A percentile compares a stretch with the other conserved stretches of the same genome.
phyloP scores from a whole-genome alignment of 2,888 invertebrate species.

The Parnassius smintheus region DNA sequence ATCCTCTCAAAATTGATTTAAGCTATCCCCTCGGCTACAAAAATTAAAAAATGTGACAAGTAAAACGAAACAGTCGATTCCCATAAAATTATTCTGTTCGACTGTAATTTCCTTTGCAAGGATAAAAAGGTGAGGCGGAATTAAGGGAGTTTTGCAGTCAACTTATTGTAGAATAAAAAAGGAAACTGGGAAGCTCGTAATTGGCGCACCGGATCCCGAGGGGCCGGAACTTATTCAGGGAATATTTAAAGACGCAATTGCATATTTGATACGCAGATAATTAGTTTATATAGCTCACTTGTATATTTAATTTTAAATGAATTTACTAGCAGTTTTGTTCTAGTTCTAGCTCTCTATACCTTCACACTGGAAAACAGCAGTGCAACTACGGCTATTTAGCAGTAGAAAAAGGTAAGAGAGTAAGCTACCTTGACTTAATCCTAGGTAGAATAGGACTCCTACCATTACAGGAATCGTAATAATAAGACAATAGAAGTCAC shows the following conservation, averaged over 20 bases:
- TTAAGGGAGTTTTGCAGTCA: slow-evolving; percentile 46
- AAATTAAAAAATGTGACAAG: slow-evolving; percentile 25
- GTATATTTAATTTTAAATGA: not conserved
- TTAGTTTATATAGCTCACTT: slow-evolving; percentile 12
- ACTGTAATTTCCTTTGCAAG: slow-evolving; percentile 46
- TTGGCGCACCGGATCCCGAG: slow-evolving; percentile 45
- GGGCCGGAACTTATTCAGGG: slow-evolving; percentile 31
- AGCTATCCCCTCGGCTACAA: not conserved
- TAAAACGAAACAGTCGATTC: slow-evolving; percentile 31
- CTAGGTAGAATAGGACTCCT: too few relatives aligned
- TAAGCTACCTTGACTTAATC: too few relatives aligned
- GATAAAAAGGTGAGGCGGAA: slow-evolving; percentile 45
- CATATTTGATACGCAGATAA: slow-evolving; percentile 36
- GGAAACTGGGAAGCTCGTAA: slow-evolving; percentile 42
- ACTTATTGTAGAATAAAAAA: slow-evolving; percentile 45
- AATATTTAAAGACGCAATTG: slow-evolving; percentile 43
- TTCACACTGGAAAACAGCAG: too few relatives aligned
- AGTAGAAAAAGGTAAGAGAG: too few relatives aligned
- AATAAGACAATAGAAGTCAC: too few relatives aligned
- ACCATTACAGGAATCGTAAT: too few relatives aligned
- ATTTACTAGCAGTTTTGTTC: too few relatives aligned
- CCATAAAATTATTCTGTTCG: slow-evolving; percentile 42
- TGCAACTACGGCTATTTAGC: too few relatives aligned
- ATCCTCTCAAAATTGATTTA: slow-evolving; percentile 16
- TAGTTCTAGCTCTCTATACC: too few relatives aligned